Evolutionary conservation across 2,888 invertebrate species (phyloP), one percentile per base, ranked within the genome.

Genomic region (Dicyrtomina minuta): DNA sequence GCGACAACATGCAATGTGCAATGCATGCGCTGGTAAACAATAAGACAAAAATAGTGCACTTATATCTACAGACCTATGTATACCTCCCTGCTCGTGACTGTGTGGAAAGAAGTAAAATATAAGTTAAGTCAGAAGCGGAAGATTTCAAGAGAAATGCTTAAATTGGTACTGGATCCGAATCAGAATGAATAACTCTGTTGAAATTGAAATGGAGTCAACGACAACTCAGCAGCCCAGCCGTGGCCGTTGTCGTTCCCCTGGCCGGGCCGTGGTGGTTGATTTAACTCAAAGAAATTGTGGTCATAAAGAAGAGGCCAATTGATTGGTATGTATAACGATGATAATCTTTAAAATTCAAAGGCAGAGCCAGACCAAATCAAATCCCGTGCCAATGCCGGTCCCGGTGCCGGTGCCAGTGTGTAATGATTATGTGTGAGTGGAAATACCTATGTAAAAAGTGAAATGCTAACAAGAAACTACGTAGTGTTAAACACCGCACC

Each of bases 261-360:
- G n/a, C n/a, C 22, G 22, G 20, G 24, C 55, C 22, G 43, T 17
- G 20, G 60, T 60, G 60, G 44, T 24, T 60, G 60, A 60, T 60
- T 60, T 43, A 60, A 60, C 10, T 15, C 12, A 43, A 43, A 60
- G 60, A 39, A 60, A 60, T 39, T 60, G 60, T 39, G 60, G 60
- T 60, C 60, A 15, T 60, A 60, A 60, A 60, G 60, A 22, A 43
- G 17, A 60, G 59, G 3, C 41, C 60, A 60, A 60, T 60, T 60
- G 60, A 60, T 60, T 43, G 24, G 20, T 60, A 44, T 22, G 41
- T 6, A 60, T 24, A 60, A 60, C 22, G 20, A 59, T 20, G 22
- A 60, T n/a, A 44, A 60, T 12, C 27, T 39, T 3, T 24, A 44
- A 39, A 33, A 39, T 17, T 5, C n/a, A 39, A 41, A 46, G 15